Base-by-base conservation (phyloP, 2,113 vertebrate species). In the Arvicanthis niloticus region DNA sequence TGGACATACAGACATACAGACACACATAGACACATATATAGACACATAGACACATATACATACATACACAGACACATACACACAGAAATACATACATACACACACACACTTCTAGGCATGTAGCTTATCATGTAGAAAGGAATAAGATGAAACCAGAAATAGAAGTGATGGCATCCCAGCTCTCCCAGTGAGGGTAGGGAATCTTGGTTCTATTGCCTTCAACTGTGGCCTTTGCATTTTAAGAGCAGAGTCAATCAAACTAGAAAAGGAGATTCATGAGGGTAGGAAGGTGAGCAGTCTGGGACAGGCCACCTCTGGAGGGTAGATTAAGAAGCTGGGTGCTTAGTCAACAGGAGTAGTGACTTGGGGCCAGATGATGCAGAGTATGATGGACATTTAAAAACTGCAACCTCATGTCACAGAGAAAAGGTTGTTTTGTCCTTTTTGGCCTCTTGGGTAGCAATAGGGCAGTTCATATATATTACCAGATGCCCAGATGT, bases 341-440 rank as follows among this genome's bases (percentile, higher is more conserved):
- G n/a, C 40, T 86, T n/a, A 31, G 29, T 56, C 16, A 7, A 10
- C 34, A 81, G 45, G 65, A 53, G 17, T 16, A 40, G 37, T 89
- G 42, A 60, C 8, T 8, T 58, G 34, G 13, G 56, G 48, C 73
- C 7, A 62, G 7, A n/a, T 1, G n/a, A 53, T 4, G 51, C 58
- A 56, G 40, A 3, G 10, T 7, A 40, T 2, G 45, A 68, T 1
- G 40, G 40, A 15, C 24, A 4, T 62, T 92, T 92, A 37, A 40
- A 78, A 85, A 1, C 29, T 3, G 58, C 7, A 48, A 45, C 10
- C 45, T 53, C 1, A 42, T 1, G 2, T 10, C 76, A 40, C 0
- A 0, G 68, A 45, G 72, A 62, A 84, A 40, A 42, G 81, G 56
- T 62, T 84, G 58, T 1, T 65, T 82, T 58, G 21, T 70, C 72